phyloP scores from a whole-genome alignment of 2,888 invertebrate genomes.

The Dasysyrphus tricinctus region DNA sequence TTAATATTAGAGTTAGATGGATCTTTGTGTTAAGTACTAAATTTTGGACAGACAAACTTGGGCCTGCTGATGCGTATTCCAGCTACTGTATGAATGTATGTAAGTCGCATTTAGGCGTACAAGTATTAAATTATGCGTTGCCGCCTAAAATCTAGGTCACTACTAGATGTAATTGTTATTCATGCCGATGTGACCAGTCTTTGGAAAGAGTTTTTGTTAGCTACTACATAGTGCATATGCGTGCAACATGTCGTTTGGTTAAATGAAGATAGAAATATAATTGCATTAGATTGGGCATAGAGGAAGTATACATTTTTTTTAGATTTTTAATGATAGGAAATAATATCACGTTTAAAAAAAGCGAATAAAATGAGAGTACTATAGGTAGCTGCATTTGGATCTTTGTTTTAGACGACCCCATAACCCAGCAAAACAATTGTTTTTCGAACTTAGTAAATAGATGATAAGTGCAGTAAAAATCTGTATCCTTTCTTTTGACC shows the following conservation, averaged over 20 bases:
- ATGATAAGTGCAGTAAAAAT: too few relatives aligned
- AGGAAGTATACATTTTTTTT: neutral
- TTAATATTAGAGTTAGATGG: neutral
- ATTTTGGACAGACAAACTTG: conserved; percentile 37
- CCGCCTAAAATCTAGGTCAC: conserved; percentile 65
- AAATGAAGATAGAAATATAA: conserved; percentile 19
- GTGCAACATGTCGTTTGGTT: conserved; percentile 25
- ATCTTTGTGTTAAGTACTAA: neutral
- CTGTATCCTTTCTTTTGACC: too few relatives aligned
- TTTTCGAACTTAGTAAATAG: too few relatives aligned
- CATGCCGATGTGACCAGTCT: conserved; percentile 47
- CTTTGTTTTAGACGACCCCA: too few relatives aligned
- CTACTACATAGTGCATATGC: conserved; percentile 9
- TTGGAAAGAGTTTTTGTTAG: conserved; percentile 51
- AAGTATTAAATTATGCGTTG: conserved; percentile 72
- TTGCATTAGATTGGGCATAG: conserved; percentile 17
- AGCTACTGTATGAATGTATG: neutral
- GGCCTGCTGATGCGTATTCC: conserved; percentile 27
- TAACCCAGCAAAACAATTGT: too few relatives aligned
- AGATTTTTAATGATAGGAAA: conserved; percentile 1
- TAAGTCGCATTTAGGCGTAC: conserved; percentile 30
- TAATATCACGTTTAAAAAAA: neutral
- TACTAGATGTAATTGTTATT: conserved; percentile 70
- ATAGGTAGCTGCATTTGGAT: too few relatives aligned
- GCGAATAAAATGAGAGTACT: too few relatives aligned